A percentile compares a stretch with the other conserved stretches of the same genome.
phyloP scores from a whole-genome alignment of 2,113 vertebrate genomes.

The Argyrosomus japonicus region DNA sequence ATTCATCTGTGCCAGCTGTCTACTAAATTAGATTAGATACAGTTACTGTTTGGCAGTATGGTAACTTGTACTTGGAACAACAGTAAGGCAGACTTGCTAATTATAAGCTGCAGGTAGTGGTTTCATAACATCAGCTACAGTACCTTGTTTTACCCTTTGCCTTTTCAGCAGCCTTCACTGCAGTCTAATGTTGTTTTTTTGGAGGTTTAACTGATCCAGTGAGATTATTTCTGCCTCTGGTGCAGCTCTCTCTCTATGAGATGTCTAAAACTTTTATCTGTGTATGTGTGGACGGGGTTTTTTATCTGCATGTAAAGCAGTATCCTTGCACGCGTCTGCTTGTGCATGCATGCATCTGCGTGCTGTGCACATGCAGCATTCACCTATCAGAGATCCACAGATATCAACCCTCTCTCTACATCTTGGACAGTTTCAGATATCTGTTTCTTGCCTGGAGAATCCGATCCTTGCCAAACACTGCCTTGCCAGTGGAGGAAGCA shows the following conservation, averaged over 20 bases:
- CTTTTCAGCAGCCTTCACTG: background rate
- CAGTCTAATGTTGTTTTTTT: background rate
- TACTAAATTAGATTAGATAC: background rate
- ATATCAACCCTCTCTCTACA: background rate
- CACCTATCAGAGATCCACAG: background rate
- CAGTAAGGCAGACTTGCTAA: background rate
- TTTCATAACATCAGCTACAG: background rate
- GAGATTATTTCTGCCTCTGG: slow-evolving; percentile 1
- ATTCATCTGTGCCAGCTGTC: background rate
- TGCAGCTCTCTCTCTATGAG: background rate
- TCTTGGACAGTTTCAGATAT: slow-evolving; percentile 14
- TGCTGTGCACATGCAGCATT: background rate
- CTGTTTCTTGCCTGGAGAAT: slow-evolving; percentile 19
- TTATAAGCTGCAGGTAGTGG: background rate
- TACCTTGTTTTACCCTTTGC: background rate
- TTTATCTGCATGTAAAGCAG: background rate
- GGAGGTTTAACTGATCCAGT: slow-evolving; percentile 1
- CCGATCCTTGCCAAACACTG: background rate
- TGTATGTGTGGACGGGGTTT: background rate
- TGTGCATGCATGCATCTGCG: background rate
- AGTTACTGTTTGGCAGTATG: background rate
- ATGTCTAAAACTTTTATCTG: background rate
- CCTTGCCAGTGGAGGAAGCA: slow-evolving; percentile 10
- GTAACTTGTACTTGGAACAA: background rate
- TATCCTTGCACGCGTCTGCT: background rate